Base-by-base conservation (phyloP, 2,113 vertebrate species). In the Proteles cristata region DNA sequence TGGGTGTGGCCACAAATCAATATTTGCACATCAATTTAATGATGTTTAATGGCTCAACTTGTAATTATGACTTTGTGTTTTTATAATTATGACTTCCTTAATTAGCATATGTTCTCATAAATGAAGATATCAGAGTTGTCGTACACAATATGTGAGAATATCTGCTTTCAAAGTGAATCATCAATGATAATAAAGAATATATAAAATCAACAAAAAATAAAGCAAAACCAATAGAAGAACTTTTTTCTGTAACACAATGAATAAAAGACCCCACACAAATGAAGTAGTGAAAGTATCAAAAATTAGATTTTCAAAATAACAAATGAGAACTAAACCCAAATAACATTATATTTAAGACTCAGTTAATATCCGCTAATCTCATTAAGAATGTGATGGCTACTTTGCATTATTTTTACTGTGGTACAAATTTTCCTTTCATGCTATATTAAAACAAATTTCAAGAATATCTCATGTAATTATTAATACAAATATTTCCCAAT, bases 91-190 rank as follows among this genome's bases (percentile, higher is more conserved):
- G 10, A 90, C 11, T 93, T 86, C 84, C n/a, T 88, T 48, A 88
- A 96, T 88, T 55, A 88, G 45, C 50, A 48, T 43, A 69, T 48
- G 1, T 85, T 91, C 58, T 94, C 35, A 76, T 63, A 88, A 55
- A 90, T 84, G 50, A 92, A 43, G 23, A 25, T 85, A 88, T 86
- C 4, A 86, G 12, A 79, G n/a, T 68, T 89, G 28, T 17, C 53
- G 45, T 83, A 43, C 55, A 68, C 0, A 90, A 92, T 3, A 55
- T n/a, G 1, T 76, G n/a, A 93, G 48, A 66, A 73, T 82, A 7
- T 69, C 81, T 93, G 81, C 21, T 96, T 97, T 93, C 53, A 66
- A 97, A 86, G 19, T 82, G 31, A 93, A 68, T 68, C 82, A 89
- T 92, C 45, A 87, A 7, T 82, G 58, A 92, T 85, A 74, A 74